Conservation (phyloP, 2,113 vertebrate genomes). For the Myotis yumanensis region DNA sequence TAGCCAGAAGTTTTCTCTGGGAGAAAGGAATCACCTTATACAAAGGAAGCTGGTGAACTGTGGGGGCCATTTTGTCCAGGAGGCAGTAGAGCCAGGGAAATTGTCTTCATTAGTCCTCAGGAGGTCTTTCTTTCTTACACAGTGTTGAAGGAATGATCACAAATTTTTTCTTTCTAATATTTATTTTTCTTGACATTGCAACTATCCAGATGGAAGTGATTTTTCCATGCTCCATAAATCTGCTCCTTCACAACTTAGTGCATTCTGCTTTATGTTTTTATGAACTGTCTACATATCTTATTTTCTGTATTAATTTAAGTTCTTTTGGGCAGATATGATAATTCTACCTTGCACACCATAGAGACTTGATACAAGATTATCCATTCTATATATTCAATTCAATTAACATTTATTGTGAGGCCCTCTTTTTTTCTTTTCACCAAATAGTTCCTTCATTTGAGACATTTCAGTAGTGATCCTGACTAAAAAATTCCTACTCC, state of each 20-base stretch:
- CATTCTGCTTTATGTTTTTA: neutral
- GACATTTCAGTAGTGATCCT: neutral
- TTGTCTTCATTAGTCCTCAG: neutral
- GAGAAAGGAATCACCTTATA: neutral
- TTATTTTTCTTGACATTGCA: constrained; percentile 8
- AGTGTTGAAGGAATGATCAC: neutral
- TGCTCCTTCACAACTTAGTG: neutral
- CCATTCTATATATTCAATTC: neutral
- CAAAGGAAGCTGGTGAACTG: neutral
- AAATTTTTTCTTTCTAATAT: neutral
- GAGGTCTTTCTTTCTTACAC: neutral
- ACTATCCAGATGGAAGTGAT: neutral
- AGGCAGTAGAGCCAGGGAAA: neutral
- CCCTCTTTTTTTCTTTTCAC: neutral
- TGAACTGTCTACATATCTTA: constrained; percentile 25
- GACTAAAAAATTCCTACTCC: neutral
- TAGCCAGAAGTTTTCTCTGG: neutral
- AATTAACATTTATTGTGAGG: neutral
- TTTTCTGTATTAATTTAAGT: constrained; percentile 35
- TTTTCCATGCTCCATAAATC: neutral
- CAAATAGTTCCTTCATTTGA: neutral
- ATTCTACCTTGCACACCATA: neutral
- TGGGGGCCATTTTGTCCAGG: neutral
- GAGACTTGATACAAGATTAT: neutral
- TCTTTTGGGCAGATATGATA: neutral